phyloP scores from a whole-genome alignment of 1,140 invertebrate species.

The Dolichoris vasculosae region DNA sequence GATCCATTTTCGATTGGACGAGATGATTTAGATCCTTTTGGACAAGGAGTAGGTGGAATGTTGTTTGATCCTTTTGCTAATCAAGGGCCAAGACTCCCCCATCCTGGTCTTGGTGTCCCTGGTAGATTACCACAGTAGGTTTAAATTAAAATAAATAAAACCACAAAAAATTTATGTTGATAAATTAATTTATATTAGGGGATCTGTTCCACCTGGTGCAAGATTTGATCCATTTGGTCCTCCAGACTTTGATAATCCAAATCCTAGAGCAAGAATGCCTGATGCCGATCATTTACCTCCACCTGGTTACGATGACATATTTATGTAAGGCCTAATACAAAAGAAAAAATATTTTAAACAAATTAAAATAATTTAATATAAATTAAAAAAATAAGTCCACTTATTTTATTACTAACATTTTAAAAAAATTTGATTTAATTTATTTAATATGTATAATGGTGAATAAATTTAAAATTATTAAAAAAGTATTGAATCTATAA shows the following conservation, averaged over 20 bases:
- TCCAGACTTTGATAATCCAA: slow-evolving; percentile 72
- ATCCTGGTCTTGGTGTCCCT: slow-evolving; percentile 73
- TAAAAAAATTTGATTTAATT: too few relatives aligned
- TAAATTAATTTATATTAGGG: slow-evolving; percentile 70
- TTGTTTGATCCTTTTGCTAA: slow-evolving; percentile 80
- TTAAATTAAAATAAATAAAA: slow-evolving; percentile 23
- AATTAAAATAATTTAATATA: not conserved
- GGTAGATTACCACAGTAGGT: slow-evolving; percentile 76
- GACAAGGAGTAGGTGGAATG: slow-evolving; percentile 79
- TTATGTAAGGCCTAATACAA: slow-evolving; percentile 76
- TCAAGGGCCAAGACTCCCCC: slow-evolving; percentile 1
- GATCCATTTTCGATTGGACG: slow-evolving; percentile 43
- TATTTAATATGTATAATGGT: too few relatives aligned
- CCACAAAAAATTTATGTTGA: slow-evolving; percentile 44
- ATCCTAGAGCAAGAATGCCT: slow-evolving; percentile 70
- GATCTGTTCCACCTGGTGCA: slow-evolving; percentile 83
- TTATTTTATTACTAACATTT: too few relatives aligned
- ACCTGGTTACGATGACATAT: slow-evolving; percentile 85
- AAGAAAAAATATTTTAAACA: slow-evolving; percentile 19
- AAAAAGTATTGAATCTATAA: too few relatives aligned
- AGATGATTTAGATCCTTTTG: slow-evolving; percentile 85
- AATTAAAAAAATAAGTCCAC: too few relatives aligned
- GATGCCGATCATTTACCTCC: slow-evolving; percentile 85
- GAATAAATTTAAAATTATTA: too few relatives aligned
- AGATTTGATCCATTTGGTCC: slow-evolving; percentile 89